phyloP scores from a whole-genome alignment of 2,113 vertebrate species.

The Aphyosemion australe region DNA sequence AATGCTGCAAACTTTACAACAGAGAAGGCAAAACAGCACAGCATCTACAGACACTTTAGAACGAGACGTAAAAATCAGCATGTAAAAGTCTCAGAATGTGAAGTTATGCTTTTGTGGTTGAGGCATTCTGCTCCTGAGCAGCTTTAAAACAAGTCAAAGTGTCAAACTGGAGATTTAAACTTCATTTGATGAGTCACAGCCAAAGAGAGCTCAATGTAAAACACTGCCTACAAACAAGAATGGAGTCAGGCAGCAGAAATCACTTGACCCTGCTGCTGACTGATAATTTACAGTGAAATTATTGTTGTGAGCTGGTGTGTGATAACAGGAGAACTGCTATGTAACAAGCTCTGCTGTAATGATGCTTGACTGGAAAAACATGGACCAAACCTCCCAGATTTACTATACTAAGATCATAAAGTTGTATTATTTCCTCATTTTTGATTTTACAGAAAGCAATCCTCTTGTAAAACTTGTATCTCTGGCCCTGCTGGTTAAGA shows the following conservation, averaged over 20 bases:
- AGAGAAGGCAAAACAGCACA: background rate
- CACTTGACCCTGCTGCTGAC: background rate
- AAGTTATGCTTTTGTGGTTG: too few relatives aligned
- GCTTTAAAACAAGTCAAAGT: background rate
- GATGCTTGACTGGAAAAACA: background rate
- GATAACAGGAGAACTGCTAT: background rate
- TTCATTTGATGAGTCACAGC: background rate
- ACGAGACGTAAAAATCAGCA: too few relatives aligned
- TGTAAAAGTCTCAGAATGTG: too few relatives aligned
- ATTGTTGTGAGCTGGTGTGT: background rate
- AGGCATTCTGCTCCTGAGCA: too few relatives aligned
- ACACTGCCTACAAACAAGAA: background rate
- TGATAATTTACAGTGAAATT: background rate
- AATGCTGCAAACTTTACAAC: background rate
- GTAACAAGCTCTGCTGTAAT: background rate
- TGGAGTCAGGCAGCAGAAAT: background rate
- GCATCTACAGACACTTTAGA: background rate
- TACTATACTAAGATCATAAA: background rate
- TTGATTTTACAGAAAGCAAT: too few relatives aligned
- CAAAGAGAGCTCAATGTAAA: background rate
- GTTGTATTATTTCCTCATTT: too few relatives aligned
- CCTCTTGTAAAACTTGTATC: too few relatives aligned
- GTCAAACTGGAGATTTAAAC: background rate
- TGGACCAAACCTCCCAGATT: background rate
- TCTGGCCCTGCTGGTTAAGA: too few relatives aligned